phyloP scores from a whole-genome alignment of 2,113 vertebrate genomes.

The Centropus unirufus region DNA sequence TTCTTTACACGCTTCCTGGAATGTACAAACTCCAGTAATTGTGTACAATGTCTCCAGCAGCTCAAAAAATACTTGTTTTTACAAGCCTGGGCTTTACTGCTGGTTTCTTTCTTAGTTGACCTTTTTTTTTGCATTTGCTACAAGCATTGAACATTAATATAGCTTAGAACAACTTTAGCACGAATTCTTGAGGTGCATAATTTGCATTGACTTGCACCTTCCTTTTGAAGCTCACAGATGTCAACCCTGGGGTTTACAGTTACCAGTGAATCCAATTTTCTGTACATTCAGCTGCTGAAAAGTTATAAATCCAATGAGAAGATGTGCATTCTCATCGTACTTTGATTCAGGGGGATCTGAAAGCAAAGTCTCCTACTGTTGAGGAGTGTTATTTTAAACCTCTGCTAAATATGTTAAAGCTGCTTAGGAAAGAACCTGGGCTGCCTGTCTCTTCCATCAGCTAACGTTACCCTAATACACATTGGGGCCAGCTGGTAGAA shows the following conservation, averaged over 20 bases:
- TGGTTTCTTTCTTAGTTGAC: neutral
- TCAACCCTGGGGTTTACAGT: neutral
- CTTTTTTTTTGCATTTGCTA: neutral
- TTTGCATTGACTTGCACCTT: neutral
- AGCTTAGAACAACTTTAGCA: neutral
- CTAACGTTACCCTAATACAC: neutral
- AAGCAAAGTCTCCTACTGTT: neutral
- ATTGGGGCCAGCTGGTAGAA: slow-evolving; percentile 60
- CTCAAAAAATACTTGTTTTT: slow-evolving; percentile 7
- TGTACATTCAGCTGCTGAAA: neutral
- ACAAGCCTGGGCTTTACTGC: neutral
- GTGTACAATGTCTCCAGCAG: neutral
- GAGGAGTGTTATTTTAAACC: slow-evolving; percentile 5
- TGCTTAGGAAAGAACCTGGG: slow-evolving; percentile 37
- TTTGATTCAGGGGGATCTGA: neutral
- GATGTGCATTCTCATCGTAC: neutral
- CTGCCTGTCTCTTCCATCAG: neutral
- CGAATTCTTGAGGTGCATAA: neutral
- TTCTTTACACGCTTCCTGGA: neutral
- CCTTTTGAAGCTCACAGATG: neutral
- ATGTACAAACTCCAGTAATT: neutral
- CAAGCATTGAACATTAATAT: neutral
- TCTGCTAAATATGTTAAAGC: slow-evolving; percentile 26
- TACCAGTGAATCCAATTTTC: neutral
- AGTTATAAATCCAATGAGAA: neutral